Evolutionary conservation across 37 sponge, comb jelly and placozoan genomes (phyloP).

Genomic region (Cladorhizidae sp.): DNA sequence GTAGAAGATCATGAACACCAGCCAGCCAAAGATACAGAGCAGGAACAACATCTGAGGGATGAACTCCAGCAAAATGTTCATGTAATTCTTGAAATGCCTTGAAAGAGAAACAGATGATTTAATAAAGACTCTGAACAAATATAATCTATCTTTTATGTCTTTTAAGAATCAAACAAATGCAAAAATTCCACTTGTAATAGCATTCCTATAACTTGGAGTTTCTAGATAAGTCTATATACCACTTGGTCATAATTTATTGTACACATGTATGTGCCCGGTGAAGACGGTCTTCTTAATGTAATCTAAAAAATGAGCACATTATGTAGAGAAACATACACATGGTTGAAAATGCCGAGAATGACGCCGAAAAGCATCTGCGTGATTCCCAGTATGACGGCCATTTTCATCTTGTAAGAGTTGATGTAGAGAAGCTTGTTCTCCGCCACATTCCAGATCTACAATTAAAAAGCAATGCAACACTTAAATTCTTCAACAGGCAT

Average conservation of each 20-base stretch:
- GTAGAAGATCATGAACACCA: conserved; percentile 90
- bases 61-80: conserved; percentile 74
- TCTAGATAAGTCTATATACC: no score
- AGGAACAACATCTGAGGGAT: conserved; percentile 90
- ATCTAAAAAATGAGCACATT: no score
- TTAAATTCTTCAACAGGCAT: not conserved
- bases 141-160: no score
- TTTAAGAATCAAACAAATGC: no score
- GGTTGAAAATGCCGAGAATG: conserved; percentile 84
- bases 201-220: no score
- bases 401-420: conserved; percentile 99
- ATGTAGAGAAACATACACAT: conserved; percentile 93
- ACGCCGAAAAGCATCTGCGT: conserved; percentile 96
- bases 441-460: conserved; percentile 94
- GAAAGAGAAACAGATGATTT: not conserved
- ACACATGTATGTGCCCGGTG: no score
- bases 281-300: no score
- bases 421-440: conserved; percentile 88
- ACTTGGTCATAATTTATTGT: no score
- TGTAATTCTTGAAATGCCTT: conserved; percentile 83
- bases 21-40: conserved; percentile 87
- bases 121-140: no score
- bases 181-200: no score
- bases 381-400: conserved; percentile 92
- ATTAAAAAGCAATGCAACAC: not conserved